Percentiles rank a stretch among this genome's conserved stretches.
Evolutionary conservation across 2,888 invertebrate genomes (phyloP).

Genomic region (Sepiola atlantica): DNA sequence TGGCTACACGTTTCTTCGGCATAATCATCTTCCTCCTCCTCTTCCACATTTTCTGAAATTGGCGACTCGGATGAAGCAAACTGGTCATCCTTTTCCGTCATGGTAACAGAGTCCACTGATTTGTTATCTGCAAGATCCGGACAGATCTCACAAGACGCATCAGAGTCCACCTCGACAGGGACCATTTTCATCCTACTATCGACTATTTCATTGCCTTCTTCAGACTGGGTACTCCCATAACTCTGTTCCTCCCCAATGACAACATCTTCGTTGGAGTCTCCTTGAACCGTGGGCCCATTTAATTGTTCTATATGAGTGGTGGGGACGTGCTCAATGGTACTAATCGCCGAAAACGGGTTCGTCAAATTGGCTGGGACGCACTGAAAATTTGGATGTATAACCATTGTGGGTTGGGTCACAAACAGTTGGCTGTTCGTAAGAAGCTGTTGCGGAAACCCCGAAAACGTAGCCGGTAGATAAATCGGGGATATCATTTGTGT

Average conservation of each 20-base stretch:
- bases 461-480: slow-evolving; percentile 41
- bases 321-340: background rate
- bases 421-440: slow-evolving; percentile 43
- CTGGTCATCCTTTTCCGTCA: slow-evolving; percentile 46
- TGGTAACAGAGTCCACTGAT: slow-evolving; percentile 35
- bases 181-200: background rate
- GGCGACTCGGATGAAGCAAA: slow-evolving; percentile 41
- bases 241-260: background rate
- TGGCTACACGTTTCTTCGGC: slow-evolving; percentile 32
- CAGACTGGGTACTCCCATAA: background rate
- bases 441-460: slow-evolving; percentile 37
- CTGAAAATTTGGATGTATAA: slow-evolving; percentile 43
- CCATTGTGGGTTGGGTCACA: slow-evolving; percentile 42
- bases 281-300: background rate
- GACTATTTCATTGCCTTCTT: background rate
- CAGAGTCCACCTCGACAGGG: background rate
- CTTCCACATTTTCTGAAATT: slow-evolving; percentile 42
- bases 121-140: slow-evolving; percentile 3
- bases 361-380: slow-evolving; percentile 40
- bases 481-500: slow-evolving; percentile 41
- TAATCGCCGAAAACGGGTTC: background rate
- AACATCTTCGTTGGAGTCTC: slow-evolving; percentile 7
- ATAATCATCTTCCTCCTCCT: slow-evolving; percentile 45
- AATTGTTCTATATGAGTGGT: slow-evolving; percentile 20
- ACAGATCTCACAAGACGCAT: slow-evolving; percentile 6